Conservation (phyloP, 1,140 invertebrate species). For the Potamilus streckersoni region DNA sequence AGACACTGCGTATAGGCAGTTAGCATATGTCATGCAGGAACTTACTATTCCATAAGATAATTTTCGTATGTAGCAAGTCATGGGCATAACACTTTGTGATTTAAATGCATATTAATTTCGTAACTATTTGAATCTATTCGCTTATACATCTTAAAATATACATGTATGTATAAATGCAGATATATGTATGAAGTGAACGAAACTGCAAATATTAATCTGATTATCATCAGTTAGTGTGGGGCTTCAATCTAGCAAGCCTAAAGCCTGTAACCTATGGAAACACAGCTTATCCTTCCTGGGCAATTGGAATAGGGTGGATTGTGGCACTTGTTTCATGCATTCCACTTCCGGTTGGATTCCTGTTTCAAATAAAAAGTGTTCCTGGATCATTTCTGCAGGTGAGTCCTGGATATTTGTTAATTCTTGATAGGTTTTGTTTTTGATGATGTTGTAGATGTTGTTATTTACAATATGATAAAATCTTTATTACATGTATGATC, state of each 20-base stretch:
- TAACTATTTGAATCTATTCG: not conserved
- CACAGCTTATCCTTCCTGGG: constrained; percentile 55
- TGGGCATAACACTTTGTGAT: not conserved
- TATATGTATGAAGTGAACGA: not conserved
- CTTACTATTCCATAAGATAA: too few species aligned
- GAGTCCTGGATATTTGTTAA: not conserved
- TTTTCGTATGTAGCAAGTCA: not conserved
- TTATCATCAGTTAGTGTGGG: constrained; percentile 52
- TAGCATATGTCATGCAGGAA: too few species aligned
- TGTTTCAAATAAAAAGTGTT: constrained; percentile 36
- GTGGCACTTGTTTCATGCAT: constrained; percentile 50
- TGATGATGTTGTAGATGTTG: too few species aligned
- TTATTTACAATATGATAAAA: too few species aligned
- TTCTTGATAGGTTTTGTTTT: too few species aligned
- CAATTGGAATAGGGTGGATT: constrained; percentile 57
- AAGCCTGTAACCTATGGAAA: constrained; percentile 58
- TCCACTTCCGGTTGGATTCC: constrained; percentile 54
- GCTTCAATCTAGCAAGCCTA: constrained; percentile 54
- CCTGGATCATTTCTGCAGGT: constrained; percentile 53
- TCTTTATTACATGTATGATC: too few species aligned
- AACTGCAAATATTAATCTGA: constrained; percentile 10
- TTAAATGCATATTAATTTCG: not conserved
- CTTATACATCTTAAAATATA: not conserved
- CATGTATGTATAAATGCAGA: not conserved
- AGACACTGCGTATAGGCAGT: too few species aligned